Evolutionary conservation across 2,113 vertebrate species (phyloP), one percentile per base, ranked within the genome.

Genomic region (Mionectes macconnelli): DNA sequence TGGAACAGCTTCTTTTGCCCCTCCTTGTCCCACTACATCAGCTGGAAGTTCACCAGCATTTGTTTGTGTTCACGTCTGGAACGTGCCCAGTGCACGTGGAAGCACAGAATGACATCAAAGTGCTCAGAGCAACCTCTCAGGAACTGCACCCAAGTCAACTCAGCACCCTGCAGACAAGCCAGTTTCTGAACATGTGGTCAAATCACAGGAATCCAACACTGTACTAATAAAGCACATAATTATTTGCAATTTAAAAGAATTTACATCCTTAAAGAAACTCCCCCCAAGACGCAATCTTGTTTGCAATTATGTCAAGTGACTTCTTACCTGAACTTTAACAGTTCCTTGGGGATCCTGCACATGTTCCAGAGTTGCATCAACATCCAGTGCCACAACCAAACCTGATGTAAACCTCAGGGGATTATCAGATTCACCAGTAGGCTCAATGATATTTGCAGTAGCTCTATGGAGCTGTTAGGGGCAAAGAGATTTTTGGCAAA

Each of bases 351-450:
- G 99, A 33, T 99, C 98, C 89, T 98, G 99, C 44, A 99, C 98
- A 0, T 99, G 99, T 80, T 99, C 99, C 72, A 99, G 95, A 4
- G 99, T 99, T 17, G 99, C 99, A 35, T 99, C 99, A 2, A 99
- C 97, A 89, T 99, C 99, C 67, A 99, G 95, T 3, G 99, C 99
- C 87, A 99, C 98, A 23, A 99, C 99, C 96, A 99, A 96, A 18
- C 99, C 99, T 0, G 99, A 98, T 0, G 99, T 99, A 96, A 99
- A 99, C 59, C 98, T 97, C 96, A 99, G 96, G 2, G 99, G 99
- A 95, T 99, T 99, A 93, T 99, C 99, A 0, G 99, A 99, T 94
- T 99, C 99, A 7, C 99, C 99, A 0, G 99, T 99, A 0, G 99
- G 99, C 94, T 99, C 99, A 6, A 99, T 99, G 95, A 99, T 99